Conservation (phyloP, 2,888 invertebrate genomes). For the Troilus luridus region DNA sequence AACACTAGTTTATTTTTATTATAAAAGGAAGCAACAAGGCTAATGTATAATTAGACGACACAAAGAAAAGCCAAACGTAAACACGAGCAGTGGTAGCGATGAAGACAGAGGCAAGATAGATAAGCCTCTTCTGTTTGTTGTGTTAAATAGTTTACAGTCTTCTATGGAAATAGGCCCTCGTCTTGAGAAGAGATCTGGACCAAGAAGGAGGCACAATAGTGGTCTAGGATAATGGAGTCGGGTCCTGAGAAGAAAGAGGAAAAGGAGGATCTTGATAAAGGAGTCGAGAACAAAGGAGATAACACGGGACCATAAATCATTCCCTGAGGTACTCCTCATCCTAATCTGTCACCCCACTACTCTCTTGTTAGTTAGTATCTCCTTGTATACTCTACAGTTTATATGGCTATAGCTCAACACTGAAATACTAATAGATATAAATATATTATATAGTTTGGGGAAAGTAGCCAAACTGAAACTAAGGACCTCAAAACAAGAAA, state of each 20-base stretch:
- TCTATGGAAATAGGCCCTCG: neutral
- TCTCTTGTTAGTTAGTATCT: neutral
- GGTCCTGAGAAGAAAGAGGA: neutral
- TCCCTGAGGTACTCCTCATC: slow-evolving; percentile 25
- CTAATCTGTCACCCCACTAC: neutral
- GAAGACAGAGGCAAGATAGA: neutral
- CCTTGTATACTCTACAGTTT: neutral
- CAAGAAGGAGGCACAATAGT: neutral
- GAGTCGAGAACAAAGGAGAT: slow-evolving; percentile 30
- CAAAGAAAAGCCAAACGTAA: neutral
- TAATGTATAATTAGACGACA: neutral
- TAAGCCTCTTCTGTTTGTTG: slow-evolving; percentile 10
- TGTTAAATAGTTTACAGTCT: slow-evolving; percentile 34
- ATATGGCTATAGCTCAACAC: neutral
- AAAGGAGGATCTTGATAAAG: slow-evolving; percentile 34
- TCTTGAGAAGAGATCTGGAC: neutral
- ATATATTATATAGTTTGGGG: too few species aligned
- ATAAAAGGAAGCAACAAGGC: neutral
- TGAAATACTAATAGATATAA: too few species aligned
- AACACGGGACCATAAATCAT: slow-evolving; percentile 45
- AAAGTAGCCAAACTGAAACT: too few species aligned
- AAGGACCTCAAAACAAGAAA: too few species aligned
- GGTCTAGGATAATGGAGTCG: neutral
- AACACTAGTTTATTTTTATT: too few species aligned
- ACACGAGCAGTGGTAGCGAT: neutral